These are phyloP conservation scores for Dicrostonyx torquatus DNA, from an alignment of 2,797 vertebrate genomes.

Conservation along the genomic window DNA sequence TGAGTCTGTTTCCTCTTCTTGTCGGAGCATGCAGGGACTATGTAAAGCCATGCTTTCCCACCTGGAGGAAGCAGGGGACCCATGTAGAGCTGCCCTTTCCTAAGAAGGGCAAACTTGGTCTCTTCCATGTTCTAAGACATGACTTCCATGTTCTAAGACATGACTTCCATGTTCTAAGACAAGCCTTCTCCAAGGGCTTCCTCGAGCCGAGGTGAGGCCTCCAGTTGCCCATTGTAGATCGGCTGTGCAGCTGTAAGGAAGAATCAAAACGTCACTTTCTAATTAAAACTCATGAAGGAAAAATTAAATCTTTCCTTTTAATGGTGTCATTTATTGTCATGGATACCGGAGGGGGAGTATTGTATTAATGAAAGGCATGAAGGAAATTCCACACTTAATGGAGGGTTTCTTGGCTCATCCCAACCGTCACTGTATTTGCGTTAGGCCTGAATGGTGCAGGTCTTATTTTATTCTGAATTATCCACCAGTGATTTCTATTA, in stretches of 20 bases:
- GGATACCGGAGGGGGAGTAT: background rate
- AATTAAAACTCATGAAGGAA: conserved; percentile 62
- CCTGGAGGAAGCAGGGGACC: too few relatives aligned
- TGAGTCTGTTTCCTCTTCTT: rapidly evolving
- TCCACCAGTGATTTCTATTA: rapidly evolving
- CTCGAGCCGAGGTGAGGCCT: background rate
- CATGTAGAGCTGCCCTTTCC: background rate
- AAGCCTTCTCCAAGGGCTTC: background rate
- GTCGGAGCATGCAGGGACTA: rapidly evolving
- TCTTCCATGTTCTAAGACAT: rapidly evolving
- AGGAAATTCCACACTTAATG: background rate
- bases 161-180: too few relatives aligned
- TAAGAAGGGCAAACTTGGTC: too few relatives aligned
- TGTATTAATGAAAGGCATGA: background rate
- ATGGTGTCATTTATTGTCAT: conserved; percentile 56
- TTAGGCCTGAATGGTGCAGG: rapidly evolving
- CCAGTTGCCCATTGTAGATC: background rate
- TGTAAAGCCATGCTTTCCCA: rapidly evolving
- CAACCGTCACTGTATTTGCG: rapidly evolving
- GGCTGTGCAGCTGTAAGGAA: background rate
- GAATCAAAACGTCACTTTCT: background rate
- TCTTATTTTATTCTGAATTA: background rate
- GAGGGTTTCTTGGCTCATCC: background rate
- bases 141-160: rapidly evolving
- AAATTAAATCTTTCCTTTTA: conserved; percentile 42